Percentiles rank a stretch among this genome's conserved stretches.
These are phyloP conservation scores for Tenualosa thibaudeaui DNA, from an alignment of 2,797 vertebrate genomes.

Conservation along the genomic window DNA sequence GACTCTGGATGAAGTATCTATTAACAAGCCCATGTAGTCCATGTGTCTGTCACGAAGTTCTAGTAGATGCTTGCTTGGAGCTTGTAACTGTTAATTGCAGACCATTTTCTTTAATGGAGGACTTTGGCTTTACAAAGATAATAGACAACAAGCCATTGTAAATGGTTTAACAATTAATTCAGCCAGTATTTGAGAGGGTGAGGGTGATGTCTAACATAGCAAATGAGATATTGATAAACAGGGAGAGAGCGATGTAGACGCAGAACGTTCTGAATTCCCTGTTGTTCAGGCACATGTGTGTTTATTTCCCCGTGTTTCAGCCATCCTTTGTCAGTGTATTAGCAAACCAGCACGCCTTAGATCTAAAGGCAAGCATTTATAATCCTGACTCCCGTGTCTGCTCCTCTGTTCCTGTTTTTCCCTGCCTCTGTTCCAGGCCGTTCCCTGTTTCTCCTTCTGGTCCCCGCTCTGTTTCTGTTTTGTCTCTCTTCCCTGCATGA, in stretches of 20 bases:
- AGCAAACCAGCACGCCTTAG: too few species aligned
- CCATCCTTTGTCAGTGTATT: too few species aligned
- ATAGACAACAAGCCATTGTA: conserved; percentile 24
- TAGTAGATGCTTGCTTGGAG: conserved; percentile 32
- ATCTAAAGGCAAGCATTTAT: too few species aligned
- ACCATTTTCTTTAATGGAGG: conserved; percentile 39
- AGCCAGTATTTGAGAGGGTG: conserved; percentile 12
- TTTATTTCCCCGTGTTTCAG: too few species aligned
- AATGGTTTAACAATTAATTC: conserved; percentile 27
- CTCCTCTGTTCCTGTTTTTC: too few species aligned
- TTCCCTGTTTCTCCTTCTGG: too few species aligned
- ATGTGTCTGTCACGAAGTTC: not conserved
- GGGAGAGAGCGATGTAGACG: not conserved
- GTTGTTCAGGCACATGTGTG: conserved; percentile 22
- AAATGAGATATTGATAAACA: not conserved
- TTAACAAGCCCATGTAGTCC: not conserved
- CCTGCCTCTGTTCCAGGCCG: too few species aligned
- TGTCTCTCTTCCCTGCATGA: too few species aligned
- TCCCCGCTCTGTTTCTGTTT: too few species aligned
- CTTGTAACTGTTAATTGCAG: conserved; percentile 33
- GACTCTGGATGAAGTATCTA: not conserved
- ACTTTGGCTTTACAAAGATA: conserved; percentile 38
- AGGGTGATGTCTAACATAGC: not conserved
- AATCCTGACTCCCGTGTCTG: too few species aligned
- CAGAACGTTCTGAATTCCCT: not conserved